Evolutionary conservation across 1,140 invertebrate species (phyloP).

Genomic region (Tetramorium parvispinum): DNA sequence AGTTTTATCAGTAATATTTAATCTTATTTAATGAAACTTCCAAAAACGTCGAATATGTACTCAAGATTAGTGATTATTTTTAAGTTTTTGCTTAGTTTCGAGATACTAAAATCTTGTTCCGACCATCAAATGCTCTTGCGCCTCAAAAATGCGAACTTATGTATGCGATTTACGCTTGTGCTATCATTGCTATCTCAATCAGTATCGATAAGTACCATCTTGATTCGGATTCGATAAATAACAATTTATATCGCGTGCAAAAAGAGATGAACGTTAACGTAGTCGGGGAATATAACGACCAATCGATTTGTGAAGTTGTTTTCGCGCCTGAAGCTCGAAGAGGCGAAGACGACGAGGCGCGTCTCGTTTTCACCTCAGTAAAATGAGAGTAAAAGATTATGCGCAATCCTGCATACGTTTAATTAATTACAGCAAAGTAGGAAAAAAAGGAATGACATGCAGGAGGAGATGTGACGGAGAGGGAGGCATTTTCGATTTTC

Average conservation of each 20-base stretch:
- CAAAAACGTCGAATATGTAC: background rate
- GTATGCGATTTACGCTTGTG: background rate
- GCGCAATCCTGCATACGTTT: conserved; percentile 37
- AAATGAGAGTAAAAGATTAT: conserved; percentile 1
- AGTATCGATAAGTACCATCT: background rate
- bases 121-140: background rate
- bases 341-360: background rate
- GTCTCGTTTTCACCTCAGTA: conserved; percentile 12
- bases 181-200: background rate
- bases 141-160: background rate
- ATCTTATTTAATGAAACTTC: background rate
- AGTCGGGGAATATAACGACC: conserved; percentile 35
- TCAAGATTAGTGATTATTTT: background rate
- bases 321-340: conserved; percentile 28
- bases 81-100: background rate
- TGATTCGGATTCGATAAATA: conserved; percentile 34
- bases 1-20: background rate
- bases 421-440: conserved; percentile 67
- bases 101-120: conserved; percentile 10
- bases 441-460: background rate
- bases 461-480: background rate
- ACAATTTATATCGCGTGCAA: conserved; percentile 34
- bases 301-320: conserved; percentile 21
- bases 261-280: conserved; percentile 27
- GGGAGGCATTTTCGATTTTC: conserved; percentile 34